Evolutionary conservation across 2,797 vertebrate species (phyloP), one percentile per base, ranked within the genome.

Genomic region (Helarctos malayanus): DNA sequence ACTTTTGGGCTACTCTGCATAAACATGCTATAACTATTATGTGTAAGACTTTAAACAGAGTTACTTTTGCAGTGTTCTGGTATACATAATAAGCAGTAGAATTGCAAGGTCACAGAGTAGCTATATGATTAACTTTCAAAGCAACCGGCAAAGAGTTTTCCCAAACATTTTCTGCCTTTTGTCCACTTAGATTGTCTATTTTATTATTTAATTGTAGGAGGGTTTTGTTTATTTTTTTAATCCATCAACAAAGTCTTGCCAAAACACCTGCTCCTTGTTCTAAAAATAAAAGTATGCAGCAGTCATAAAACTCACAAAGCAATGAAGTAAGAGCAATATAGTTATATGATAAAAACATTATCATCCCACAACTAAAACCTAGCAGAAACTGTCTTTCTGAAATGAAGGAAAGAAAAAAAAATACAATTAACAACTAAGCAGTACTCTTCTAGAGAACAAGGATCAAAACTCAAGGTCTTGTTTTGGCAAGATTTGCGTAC

Each of bases 1-100:
- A 89, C 68, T 76, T 94, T 45, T 57, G 79, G 41, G 38, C 18
- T 65, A 83, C 69, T 83, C n/a, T 65, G 86, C 80, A 89, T 76
- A 82, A 89, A 75, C 21, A 83, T 38, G 29, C 35, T 56, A 73
- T 75, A 75, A 82, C 63, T 29, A 45, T 83, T 94, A 65, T 89
- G 19, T 83, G 47, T 5, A 75, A 63, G 27, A 47, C 15, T 76
- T 89, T 56, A 75, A 57, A 76, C 2, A 0, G 59, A 76, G 18
- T 83, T 75, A 82, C 49, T 35, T 76, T 57, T 83, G 47, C 38
- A 38, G 18, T 68, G 54, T 49, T 38, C 23, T 89, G 23, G 18
- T 56, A 38, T 49, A 65, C 5, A 76, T 57, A 78, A 78, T 8
- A 35, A 19, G 45, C 45, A 78, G 73, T 78, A 11, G n/a, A 89